phyloP scores from a whole-genome alignment of 2,888 invertebrate species.

The Lumbricus terrestris region DNA sequence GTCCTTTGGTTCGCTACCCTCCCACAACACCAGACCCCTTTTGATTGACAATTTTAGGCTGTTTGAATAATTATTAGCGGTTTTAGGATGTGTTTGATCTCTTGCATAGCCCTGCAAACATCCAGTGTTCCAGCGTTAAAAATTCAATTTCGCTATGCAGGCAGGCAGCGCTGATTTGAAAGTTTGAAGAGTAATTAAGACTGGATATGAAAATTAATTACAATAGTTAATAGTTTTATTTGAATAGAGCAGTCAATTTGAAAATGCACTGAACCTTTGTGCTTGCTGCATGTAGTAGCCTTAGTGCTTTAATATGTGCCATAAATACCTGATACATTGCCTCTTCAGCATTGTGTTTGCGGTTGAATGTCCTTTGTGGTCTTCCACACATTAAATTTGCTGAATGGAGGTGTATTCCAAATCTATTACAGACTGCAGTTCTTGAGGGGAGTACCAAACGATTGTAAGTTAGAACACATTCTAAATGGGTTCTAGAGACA shows the following conservation, averaged over 20 bases:
- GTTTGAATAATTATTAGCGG: neutral
- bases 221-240: neutral
- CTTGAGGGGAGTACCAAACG: too few relatives aligned
- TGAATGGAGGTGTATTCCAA: neutral
- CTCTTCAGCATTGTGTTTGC: neutral
- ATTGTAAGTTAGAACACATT: too few relatives aligned
- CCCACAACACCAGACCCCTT: neutral
- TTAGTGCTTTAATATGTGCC: neutral
- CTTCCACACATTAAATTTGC: neutral
- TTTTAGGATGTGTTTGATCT: neutral
- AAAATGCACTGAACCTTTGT: neutral
- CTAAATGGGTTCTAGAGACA: too few relatives aligned
- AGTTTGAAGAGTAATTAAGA: neutral
- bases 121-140: neutral
- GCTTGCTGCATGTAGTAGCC: neutral
- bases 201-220: slow-evolving; percentile 3
- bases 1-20: neutral
- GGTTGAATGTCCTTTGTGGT: neutral
- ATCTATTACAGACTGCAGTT: too few relatives aligned
- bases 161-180: neutral
- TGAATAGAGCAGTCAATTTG: neutral
- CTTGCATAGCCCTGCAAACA: neutral
- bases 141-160: neutral
- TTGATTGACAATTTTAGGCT: neutral
- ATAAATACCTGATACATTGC: neutral